Evolutionary conservation across 2,888 invertebrate species (phyloP).

Genomic region (Barypeithes pellucidus): DNA sequence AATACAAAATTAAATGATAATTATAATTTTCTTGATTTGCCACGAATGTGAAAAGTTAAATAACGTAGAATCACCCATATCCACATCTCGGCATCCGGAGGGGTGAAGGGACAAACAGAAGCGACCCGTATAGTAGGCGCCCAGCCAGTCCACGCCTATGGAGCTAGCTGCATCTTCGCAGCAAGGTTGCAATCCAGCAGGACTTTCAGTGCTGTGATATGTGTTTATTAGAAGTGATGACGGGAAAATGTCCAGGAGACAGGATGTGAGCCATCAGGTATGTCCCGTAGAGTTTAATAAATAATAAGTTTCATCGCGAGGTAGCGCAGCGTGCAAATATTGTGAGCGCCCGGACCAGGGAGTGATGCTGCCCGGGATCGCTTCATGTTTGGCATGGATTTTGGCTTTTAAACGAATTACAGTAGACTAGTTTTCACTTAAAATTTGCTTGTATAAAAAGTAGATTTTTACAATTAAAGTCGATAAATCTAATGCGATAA

Average conservation of each 20-base stretch:
- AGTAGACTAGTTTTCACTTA: neutral
- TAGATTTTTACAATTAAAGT: too few species aligned
- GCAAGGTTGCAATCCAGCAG: slow-evolving; percentile 65
- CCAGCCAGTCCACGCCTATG: slow-evolving; percentile 72
- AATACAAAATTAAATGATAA: too few species aligned
- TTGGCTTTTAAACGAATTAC: neutral
- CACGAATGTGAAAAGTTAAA: too few species aligned
- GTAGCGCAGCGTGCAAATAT: slow-evolving; percentile 49
- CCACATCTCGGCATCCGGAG: slow-evolving; percentile 46
- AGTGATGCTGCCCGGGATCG: slow-evolving; percentile 48
- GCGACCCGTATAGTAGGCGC: slow-evolving; percentile 59
- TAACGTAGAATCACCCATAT: neutral
- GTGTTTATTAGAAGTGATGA: slow-evolving; percentile 64
- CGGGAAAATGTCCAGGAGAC: slow-evolving; percentile 63
- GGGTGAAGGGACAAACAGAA: slow-evolving; percentile 31
- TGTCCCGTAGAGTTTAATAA: slow-evolving; percentile 48
- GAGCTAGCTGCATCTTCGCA: slow-evolving; percentile 68
- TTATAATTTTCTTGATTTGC: too few species aligned
- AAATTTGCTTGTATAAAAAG: neutral
- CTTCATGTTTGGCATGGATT: slow-evolving; percentile 24
- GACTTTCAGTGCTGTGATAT: slow-evolving; percentile 67
- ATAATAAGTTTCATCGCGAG: slow-evolving; percentile 31
- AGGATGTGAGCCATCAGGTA: slow-evolving; percentile 63
- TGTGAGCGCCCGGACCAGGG: slow-evolving; percentile 53
- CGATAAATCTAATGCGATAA: neutral